Base-by-base conservation (phyloP, 2,797 vertebrate species). In the Pangasius krempfi region DNA sequence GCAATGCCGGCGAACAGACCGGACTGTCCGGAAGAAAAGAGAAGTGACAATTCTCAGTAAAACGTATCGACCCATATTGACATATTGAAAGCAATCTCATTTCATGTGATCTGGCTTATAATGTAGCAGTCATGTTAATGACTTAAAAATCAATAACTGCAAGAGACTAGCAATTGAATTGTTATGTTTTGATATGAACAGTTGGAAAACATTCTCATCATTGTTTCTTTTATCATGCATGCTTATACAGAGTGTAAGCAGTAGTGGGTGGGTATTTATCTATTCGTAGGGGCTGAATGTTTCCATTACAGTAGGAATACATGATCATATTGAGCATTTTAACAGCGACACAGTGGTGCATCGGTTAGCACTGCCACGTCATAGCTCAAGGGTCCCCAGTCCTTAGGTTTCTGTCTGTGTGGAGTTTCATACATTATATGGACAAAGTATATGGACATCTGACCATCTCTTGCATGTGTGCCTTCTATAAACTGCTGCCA, bases 41-140 rank as follows among this genome's bases (percentile, higher is more conserved):
- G 14, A 72, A 8, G 52, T 85, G 30, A 16, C 27, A 25, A 27
- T 40, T 56, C 3, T 60, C 66, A 60, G 72, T 83, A 83, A 10
- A 70, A 73, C 0, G 4, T 79, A 66, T 86, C 1, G 56, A 86
- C 18, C 44, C 50, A 73, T 81, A 73, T 85, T 73, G 84, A 73
- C 62, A n/a, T 82, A 82, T 62, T 82, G 80, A 82, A 82, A 60
- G 25, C 20, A 27, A 56, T 33, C 54, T 72, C 66, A 68, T 16
- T 68, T 70, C 16, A 84, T 86, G 72, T 64, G 52, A 86, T n/a
- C 40, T 16, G 37, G 10, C 30, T 25, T 70, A 52, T 84, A 30
- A 82, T 27, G 5, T 62, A 82, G 22, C 33, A 44, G 22, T 82
- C 79, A 16, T 62, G 79, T 44, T n/a, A 82, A 82, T 44, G 56